These are phyloP conservation scores for Microtus montanus DNA, from an alignment of 2,113 vertebrate genomes.

Conservation along the genomic window DNA sequence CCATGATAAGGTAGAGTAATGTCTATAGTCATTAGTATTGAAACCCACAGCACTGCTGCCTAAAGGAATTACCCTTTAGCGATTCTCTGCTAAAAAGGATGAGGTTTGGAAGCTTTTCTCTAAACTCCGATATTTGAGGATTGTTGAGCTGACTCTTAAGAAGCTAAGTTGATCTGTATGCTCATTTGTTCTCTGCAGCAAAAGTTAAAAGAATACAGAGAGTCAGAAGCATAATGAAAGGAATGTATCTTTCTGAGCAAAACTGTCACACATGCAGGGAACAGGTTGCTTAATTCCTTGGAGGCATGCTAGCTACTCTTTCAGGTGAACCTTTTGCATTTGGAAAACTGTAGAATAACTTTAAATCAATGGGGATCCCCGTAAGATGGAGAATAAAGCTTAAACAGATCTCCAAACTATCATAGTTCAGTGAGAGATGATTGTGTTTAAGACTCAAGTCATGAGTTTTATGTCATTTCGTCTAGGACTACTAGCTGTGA, in stretches of 20 bases:
- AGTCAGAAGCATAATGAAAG: no score
- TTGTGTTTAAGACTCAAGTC: neutral
- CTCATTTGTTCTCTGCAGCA: neutral
- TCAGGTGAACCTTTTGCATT: neutral
- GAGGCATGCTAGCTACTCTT: neutral
- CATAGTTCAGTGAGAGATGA: neutral
- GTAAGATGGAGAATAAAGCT: neutral
- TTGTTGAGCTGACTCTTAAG: constrained; percentile 39
- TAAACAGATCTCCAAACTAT: neutral
- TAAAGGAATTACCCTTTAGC: constrained; percentile 20
- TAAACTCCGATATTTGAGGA: constrained; percentile 13
- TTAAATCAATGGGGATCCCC: constrained; percentile 12
- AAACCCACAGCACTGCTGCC: neutral
- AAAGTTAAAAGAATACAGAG: no score
- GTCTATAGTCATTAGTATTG: neutral
- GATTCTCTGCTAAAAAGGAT: neutral
- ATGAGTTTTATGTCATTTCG: neutral
- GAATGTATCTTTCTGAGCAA: neutral
- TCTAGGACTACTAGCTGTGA: neutral
- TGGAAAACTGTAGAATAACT: neutral
- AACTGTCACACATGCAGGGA: neutral
- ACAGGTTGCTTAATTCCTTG: neutral
- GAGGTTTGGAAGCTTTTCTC: neutral
- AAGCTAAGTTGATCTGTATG: constrained; percentile 4
- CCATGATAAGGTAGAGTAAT: neutral